These are phyloP conservation scores for Hippocampus guttulatus DNA, from an alignment of 2,113 vertebrate genomes.

Conservation along the genomic window DNA sequence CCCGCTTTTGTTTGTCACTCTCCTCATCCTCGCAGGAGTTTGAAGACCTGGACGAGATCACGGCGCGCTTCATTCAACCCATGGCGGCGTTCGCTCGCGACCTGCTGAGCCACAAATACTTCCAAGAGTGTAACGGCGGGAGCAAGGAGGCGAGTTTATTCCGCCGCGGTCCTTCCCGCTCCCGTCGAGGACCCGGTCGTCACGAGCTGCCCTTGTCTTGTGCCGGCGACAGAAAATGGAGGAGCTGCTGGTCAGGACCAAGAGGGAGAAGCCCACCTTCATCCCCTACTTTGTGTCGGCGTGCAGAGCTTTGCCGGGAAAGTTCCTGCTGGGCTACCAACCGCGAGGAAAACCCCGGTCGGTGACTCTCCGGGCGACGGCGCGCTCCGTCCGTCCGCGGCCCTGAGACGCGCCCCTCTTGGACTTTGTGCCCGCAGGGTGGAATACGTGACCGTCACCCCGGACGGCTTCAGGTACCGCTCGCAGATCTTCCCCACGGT, in stretches of 20 bases:
- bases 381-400: not conserved
- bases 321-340: slow-evolving; percentile 95
- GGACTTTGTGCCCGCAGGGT: slow-evolving; percentile 67
- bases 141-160: slow-evolving; percentile 80
- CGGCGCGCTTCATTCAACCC: slow-evolving; percentile 93
- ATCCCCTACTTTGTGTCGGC: slow-evolving; percentile 95
- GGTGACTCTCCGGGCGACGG: not conserved
- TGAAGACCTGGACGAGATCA: slow-evolving; percentile 98
- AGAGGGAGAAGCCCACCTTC: slow-evolving; percentile 96
- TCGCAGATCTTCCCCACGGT: slow-evolving; percentile 93
- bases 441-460: slow-evolving; percentile 94
- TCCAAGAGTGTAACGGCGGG: slow-evolving; percentile 87
- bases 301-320: slow-evolving; percentile 93
- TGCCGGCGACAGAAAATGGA: slow-evolving; percentile 87
- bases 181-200: not conserved
- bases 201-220: slow-evolving; percentile 5
- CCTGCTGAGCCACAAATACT: slow-evolving; percentile 92
- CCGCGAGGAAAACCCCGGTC: slow-evolving; percentile 89
- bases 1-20: not conserved
- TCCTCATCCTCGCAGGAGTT: slow-evolving; percentile 77
- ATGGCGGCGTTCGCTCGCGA: slow-evolving; percentile 98
- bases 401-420: not conserved
- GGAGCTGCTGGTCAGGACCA: slow-evolving; percentile 85
- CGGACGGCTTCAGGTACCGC: slow-evolving; percentile 94
- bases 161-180: too few relatives aligned